phyloP scores from a whole-genome alignment of 2,113 vertebrate genomes.

The Ovis aries region ARS-UI_Ramb_v3.0 NC_056078.1:19269001-19269500 shows the following conservation, averaged over 20 bases:
- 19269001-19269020: background rate
- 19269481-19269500: background rate
- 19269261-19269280: background rate
- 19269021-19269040: background rate
- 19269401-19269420: background rate
- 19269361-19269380: background rate
- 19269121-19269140: background rate
- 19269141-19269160: background rate
- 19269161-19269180: background rate
- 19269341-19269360: background rate
- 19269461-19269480: background rate
- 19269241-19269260: background rate
- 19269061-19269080: background rate
- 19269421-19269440: background rate
- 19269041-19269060: background rate
- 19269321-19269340: background rate
- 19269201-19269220: background rate
- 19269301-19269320: accelerated
- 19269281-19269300: background rate
- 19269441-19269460: background rate
- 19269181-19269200: background rate
- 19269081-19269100: background rate
- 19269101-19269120: background rate
- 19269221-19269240: background rate
- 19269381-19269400: background rate